Percentiles rank a stretch among this genome's conserved stretches.
Conservation (phyloP, 2,113 vertebrate species). For the Nicator chloris region DNA sequence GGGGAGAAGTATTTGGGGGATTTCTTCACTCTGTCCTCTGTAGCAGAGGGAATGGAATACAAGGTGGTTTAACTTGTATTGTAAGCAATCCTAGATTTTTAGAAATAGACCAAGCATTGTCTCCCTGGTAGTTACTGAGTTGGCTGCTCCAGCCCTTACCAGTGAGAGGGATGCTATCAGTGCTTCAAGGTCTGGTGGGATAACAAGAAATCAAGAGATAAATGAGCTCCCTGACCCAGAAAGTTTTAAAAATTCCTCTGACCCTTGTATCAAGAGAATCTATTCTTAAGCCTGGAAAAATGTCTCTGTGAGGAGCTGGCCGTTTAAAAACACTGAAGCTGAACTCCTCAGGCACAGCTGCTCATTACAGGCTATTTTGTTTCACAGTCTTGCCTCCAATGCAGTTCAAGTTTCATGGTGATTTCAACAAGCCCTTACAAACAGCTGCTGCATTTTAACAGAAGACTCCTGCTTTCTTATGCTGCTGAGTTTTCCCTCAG, state of each 20-base stretch:
- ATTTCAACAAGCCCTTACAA: constrained; percentile 26
- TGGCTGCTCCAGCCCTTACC: not conserved
- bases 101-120: not conserved
- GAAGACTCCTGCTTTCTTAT: not conserved
- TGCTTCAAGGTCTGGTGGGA: not conserved
- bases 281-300: not conserved
- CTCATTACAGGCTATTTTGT: constrained; percentile 58
- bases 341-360: constrained; percentile 50
- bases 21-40: not conserved
- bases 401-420: constrained; percentile 46
- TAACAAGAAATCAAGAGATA: not conserved
- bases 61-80: not conserved
- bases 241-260: not conserved
- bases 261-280: not conserved
- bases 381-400: constrained; percentile 15
- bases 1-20: not conserved
- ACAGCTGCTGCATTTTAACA: constrained; percentile 56
- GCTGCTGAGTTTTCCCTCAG: not conserved
- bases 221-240: not conserved
- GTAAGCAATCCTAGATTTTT: not conserved
- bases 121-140: not conserved
- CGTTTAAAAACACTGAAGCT: not conserved
- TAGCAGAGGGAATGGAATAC: not conserved
- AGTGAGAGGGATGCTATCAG: not conserved
- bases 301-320: rapidly evolving